Evolutionary conservation across 2,113 vertebrate genomes (phyloP).

Genomic region (Nematolebias whitei): DNA sequence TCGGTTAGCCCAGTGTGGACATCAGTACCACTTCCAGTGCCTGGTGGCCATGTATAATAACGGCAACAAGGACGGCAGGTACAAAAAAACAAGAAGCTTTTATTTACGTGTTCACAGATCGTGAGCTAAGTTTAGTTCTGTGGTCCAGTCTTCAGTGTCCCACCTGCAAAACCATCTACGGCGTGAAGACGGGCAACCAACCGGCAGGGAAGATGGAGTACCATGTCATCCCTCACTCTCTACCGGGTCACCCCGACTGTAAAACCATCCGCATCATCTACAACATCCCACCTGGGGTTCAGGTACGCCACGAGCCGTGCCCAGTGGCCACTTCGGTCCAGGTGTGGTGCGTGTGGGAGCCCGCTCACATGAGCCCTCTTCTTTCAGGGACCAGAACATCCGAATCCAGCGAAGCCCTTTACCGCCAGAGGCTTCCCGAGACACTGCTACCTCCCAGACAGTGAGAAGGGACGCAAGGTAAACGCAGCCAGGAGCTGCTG

Average conservation of each 20-base stretch:
- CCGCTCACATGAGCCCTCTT: neutral
- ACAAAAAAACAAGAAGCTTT: neutral
- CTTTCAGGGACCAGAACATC: constrained; percentile 89
- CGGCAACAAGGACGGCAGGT: constrained; percentile 94
- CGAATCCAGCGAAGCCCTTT: constrained; percentile 91
- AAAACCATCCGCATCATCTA: constrained; percentile 96
- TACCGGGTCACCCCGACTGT: constrained; percentile 92
- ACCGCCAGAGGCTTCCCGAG: constrained; percentile 93
- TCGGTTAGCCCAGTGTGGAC: constrained; percentile 87
- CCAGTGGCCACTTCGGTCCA: too few species aligned
- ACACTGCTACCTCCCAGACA: constrained; percentile 97
- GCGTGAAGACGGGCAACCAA: constrained; percentile 95
- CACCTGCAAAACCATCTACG: constrained; percentile 97
- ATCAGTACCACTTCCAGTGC: constrained; percentile 92
- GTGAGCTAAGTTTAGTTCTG: too few species aligned
- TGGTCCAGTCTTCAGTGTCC: constrained; percentile 89
- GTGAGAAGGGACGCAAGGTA: constrained; percentile 93
- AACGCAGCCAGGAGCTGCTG: too few species aligned
- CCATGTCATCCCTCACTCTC: constrained; percentile 92
- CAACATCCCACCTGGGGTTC: constrained; percentile 92
- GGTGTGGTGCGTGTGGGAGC: too few species aligned
- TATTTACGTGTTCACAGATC: neutral
- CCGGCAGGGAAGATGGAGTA: constrained; percentile 98
- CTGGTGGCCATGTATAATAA: constrained; percentile 97
- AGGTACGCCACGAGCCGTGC: constrained; percentile 76